A percentile compares a stretch with the other conserved stretches of the same genome.
Conservation (phyloP, 2,797 vertebrate genomes). For the Triplophysa yarkandensis region DNA sequence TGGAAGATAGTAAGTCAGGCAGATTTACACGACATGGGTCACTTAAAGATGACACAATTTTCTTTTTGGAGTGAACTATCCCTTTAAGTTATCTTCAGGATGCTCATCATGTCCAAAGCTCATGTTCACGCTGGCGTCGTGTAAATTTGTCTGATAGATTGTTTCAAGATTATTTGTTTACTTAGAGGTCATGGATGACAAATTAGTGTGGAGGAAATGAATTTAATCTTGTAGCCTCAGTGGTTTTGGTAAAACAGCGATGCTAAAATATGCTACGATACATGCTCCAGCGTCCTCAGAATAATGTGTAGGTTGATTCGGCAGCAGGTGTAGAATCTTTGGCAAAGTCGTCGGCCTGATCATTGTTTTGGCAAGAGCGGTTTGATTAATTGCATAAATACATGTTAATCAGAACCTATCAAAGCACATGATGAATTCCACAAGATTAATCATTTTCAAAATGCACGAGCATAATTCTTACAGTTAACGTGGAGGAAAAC, state of each 20-base stretch:
- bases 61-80: no score
- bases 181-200: constrained; percentile 47
- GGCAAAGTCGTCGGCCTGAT: constrained; percentile 73
- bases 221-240: constrained; percentile 59
- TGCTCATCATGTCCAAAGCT: constrained; percentile 13
- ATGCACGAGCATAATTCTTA: constrained; percentile 51
- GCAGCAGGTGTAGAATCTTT: constrained; percentile 75
- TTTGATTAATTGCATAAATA: constrained; percentile 81
- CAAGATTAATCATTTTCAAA: constrained; percentile 59
- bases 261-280: constrained; percentile 48
- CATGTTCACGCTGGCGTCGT: constrained; percentile 22
- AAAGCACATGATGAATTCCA: constrained; percentile 67
- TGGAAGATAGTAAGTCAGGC: no score
- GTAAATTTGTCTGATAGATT: constrained; percentile 45
- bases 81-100: constrained; percentile 13
- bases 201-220: constrained; percentile 50
- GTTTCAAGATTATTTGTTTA: constrained; percentile 39
- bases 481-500: constrained; percentile 32
- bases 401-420: constrained; percentile 78
- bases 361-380: constrained; percentile 75
- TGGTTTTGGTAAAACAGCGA: constrained; percentile 50
- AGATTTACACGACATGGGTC: no score
- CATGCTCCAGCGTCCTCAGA: constrained; percentile 57
- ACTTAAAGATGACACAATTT: no score
- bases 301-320: constrained; percentile 55